phyloP scores from a whole-genome alignment of 1,140 invertebrate genomes.

The Nasonia giraulti region DNA sequence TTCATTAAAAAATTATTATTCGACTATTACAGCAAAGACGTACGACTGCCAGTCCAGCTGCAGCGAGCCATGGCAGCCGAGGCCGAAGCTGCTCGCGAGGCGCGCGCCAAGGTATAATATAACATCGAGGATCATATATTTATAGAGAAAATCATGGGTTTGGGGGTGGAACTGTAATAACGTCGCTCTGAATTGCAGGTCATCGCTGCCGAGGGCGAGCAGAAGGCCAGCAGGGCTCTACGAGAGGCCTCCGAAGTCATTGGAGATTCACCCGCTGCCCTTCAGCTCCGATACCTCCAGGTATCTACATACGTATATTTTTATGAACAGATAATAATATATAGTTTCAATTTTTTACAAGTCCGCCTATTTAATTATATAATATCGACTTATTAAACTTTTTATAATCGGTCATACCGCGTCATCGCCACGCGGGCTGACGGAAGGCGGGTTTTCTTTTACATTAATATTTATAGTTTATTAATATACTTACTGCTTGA shows the following conservation, averaged over 20 bases:
- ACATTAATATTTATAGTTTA: too few species aligned
- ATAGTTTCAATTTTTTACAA: too few species aligned
- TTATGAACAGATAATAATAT: too few species aligned
- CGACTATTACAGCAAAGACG: slow-evolving; percentile 86
- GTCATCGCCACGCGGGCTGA: too few species aligned
- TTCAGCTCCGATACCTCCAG: slow-evolving; percentile 82
- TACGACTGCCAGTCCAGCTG: slow-evolving; percentile 89
- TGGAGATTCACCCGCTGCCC: slow-evolving; percentile 90
- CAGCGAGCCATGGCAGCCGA: slow-evolving; percentile 95
- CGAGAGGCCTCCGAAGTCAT: slow-evolving; percentile 96
- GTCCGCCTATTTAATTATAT: too few species aligned
- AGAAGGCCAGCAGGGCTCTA: slow-evolving; percentile 91
- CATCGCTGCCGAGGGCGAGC: slow-evolving; percentile 89
- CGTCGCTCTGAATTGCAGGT: slow-evolving; percentile 75
- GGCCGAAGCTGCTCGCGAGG: slow-evolving; percentile 90
- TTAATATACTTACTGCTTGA: too few species aligned
- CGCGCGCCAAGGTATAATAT: slow-evolving; percentile 79
- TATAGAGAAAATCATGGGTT: neutral
- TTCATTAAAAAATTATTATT: neutral
- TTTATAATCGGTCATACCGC: too few species aligned
- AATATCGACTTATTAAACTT: too few species aligned
- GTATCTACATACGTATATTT: slow-evolving; percentile 50
- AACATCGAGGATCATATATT: slow-evolving; percentile 5
- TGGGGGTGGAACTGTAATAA: neutral
- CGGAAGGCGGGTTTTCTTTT: too few species aligned